Evolutionary conservation across 2,113 vertebrate genomes (phyloP).

Genomic region (Dissostichus mawsoni): DNA sequence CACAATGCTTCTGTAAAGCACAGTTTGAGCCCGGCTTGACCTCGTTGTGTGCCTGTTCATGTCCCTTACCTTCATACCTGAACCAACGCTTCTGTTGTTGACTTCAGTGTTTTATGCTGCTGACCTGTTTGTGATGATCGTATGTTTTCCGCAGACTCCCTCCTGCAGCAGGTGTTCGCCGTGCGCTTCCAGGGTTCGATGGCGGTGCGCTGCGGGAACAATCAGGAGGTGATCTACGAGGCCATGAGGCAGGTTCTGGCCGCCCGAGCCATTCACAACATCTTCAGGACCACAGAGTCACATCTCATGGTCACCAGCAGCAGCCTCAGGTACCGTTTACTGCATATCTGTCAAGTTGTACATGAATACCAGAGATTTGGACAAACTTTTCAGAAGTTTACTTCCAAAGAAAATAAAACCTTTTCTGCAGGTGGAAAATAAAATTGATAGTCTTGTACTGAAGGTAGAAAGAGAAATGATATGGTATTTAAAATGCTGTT

Average conservation of each 20-base stretch:
- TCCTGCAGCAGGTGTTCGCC: slow-evolving; percentile 94
- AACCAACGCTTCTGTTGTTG: not conserved
- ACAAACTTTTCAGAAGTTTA: too few relatives aligned
- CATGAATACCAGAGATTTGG: too few relatives aligned
- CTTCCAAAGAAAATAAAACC: too few relatives aligned
- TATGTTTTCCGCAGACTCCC: slow-evolving; percentile 85
- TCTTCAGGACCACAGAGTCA: slow-evolving; percentile 95
- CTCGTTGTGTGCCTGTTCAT: not conserved
- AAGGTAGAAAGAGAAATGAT: not conserved
- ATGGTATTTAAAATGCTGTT: not conserved
- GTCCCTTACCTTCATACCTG: not conserved
- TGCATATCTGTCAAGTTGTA: too few relatives aligned
- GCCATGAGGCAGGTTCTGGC: slow-evolving; percentile 98
- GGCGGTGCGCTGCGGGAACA: slow-evolving; percentile 90
- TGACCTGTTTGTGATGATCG: not conserved
- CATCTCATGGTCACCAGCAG: slow-evolving; percentile 96
- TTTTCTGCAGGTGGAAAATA: not conserved
- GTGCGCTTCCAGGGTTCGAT: slow-evolving; percentile 97
- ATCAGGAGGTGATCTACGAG: slow-evolving; percentile 94
- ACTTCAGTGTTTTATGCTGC: not conserved
- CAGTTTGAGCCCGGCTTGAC: not conserved
- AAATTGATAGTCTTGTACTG: not conserved
- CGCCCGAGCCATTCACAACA: slow-evolving; percentile 97
- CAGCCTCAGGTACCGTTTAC: slow-evolving; percentile 84
- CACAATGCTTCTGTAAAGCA: not conserved